These are phyloP conservation scores for Bos indicus DNA, from an alignment of 2,113 vertebrate genomes.

Conservation along the genomic window DNA sequence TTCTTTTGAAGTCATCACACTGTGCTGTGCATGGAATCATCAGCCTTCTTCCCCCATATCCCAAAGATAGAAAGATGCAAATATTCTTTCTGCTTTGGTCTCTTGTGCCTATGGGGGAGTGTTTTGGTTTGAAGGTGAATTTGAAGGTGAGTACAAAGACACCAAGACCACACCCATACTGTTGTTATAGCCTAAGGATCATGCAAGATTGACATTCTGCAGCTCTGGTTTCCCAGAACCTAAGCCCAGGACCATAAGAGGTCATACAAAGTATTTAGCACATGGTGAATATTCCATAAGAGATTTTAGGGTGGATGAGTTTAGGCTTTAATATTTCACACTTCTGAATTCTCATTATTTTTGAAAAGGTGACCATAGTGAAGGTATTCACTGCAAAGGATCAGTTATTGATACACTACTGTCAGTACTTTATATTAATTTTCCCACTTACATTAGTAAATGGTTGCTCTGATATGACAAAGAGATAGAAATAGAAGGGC, in stretches of 20 bases:
- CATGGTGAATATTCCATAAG: background rate
- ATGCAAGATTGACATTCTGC: background rate
- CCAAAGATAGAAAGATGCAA: background rate
- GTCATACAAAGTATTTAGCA: background rate
- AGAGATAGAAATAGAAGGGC: background rate
- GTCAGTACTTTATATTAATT: background rate
- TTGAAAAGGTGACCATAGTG: background rate
- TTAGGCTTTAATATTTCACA: background rate
- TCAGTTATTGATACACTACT: background rate
- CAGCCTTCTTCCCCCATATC: background rate
- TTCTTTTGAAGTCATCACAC: background rate
- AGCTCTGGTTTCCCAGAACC: background rate
- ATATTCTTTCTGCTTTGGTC: background rate
- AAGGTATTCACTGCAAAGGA: background rate
- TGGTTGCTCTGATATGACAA: background rate
- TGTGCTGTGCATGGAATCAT: background rate
- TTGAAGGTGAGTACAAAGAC: background rate
- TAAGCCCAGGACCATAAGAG: background rate
- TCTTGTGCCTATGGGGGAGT: background rate
- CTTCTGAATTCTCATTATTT: background rate
- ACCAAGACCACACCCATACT: background rate
- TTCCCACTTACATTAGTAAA: background rate
- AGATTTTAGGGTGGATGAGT: background rate
- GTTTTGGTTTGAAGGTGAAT: background rate
- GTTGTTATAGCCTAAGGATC: background rate